Conservation (phyloP, 2,113 vertebrate species). For the Piprites chloris region DNA sequence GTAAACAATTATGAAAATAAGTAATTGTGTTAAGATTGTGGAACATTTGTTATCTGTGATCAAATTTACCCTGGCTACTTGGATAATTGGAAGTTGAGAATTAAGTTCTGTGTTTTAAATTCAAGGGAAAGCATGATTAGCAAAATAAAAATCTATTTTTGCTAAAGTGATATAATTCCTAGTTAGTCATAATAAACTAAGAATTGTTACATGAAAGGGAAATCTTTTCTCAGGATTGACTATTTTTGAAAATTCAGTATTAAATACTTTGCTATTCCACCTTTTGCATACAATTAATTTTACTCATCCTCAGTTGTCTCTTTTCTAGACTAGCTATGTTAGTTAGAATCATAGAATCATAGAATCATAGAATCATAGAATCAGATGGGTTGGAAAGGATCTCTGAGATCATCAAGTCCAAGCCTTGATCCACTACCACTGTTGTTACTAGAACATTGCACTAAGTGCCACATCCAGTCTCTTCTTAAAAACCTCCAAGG, state of each 20-base stretch:
- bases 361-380: no score
- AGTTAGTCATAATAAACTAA: neutral
- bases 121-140: neutral
- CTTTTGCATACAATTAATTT: neutral
- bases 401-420: no score
- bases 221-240: neutral
- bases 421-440: no score
- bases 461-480: no score
- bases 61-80: neutral
- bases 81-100: neutral
- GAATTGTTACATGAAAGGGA: neutral
- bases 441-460: no score
- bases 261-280: neutral
- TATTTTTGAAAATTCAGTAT: neutral
- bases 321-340: neutral
- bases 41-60: neutral
- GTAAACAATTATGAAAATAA: neutral
- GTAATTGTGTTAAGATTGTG: neutral
- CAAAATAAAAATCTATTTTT: neutral
- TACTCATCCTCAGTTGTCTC: neutral
- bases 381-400: no score
- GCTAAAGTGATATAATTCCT: neutral
- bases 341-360: no score
- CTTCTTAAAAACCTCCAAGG: no score
- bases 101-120: neutral